These are phyloP conservation scores for Exocentrus adspersus DNA, from an alignment of 2,888 invertebrate species.

Conservation along the genomic window DNA sequence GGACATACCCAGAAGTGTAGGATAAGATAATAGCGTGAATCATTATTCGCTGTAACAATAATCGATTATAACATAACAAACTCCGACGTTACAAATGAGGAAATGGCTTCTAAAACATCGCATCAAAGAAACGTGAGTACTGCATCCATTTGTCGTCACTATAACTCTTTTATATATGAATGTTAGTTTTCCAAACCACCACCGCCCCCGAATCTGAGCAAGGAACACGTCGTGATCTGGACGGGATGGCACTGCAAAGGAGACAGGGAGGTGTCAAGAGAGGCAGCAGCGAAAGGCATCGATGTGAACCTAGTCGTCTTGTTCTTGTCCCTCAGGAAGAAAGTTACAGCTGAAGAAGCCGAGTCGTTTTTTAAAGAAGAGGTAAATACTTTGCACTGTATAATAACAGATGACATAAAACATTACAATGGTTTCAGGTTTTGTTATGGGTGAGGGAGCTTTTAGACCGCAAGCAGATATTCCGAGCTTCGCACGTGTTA, in stretches of 20 bases:
- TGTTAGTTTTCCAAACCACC: conserved; percentile 32
- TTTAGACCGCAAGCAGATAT: conserved; percentile 71
- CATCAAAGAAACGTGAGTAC: not conserved
- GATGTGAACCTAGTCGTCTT: conserved; percentile 70
- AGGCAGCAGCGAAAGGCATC: conserved; percentile 75
- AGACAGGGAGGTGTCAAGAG: conserved; percentile 72
- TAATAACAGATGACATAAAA: not conserved
- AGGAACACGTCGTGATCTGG: conserved; percentile 66
- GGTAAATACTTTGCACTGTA: conserved; percentile 57
- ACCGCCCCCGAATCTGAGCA: conserved; percentile 55
- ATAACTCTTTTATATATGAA: not conserved
- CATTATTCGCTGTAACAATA: not conserved
- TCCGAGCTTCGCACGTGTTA: conserved; percentile 72
- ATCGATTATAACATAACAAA: no score
- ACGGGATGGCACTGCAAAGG: conserved; percentile 73
- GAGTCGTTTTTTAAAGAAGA: conserved; percentile 69
- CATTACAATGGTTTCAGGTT: conserved; percentile 62
- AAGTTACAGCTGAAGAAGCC: conserved; percentile 66
- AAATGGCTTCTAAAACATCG: not conserved
- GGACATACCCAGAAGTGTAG: no score
- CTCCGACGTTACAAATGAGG: not conserved
- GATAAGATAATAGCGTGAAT: not conserved
- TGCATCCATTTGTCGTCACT: no score
- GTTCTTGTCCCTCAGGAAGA: conserved; percentile 69
- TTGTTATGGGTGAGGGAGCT: conserved; percentile 73